Base-by-base conservation (phyloP, 2,113 vertebrate genomes). In the Cephalopterus ornatus region DNA sequence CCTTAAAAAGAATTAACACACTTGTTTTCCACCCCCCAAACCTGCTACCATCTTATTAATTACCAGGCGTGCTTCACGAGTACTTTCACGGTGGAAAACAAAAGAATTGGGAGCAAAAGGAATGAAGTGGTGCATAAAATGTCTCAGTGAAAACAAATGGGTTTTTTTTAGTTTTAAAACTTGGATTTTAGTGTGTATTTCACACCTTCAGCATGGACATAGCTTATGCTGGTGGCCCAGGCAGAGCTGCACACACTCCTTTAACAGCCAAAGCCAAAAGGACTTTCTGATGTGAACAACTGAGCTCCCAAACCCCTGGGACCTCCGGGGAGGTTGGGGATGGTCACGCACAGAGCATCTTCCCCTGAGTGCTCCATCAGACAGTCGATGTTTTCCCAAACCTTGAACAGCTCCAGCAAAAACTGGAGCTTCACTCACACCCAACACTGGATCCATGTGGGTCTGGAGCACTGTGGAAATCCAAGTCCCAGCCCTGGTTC, bases 401-500 rank as follows among this genome's bases (percentile, higher is more conserved):
- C 9, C 26, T 2, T 26, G 39, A 22, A 17, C 4, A 0, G 0
- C 74, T 49, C 35, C 20, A 1, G 24, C 1, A 9, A 49, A 35
- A 16, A 27, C 7, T 1, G 2, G 26, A 49, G 62, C 44, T 59
- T 46, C 5, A 3, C 32, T n/a, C 19, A 8, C 4, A 2, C 47
- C 49, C 0, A 75, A 6, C 17, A 12, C 39, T 17, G 19, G 39
- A 35, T 55, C 37, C 23, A 24, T 6, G 27, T 0, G 3, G 23
- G 24, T 52, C 16, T 18, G 39, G 67, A 0, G 11, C 8, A 1
- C 65, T 19, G 14, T 2, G 18, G 53, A 37, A 92, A 78, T 33
- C 37, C 39, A 68, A 92, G 82, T 22, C 42, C 3, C 44, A 9
- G 46, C 61, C 24, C 33, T 7, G 12, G 7, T 8, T 41, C 47